These are phyloP conservation scores for Cynoglossus semilaevis DNA, from an alignment of 2,113 vertebrate genomes.

Conservation along the genomic window DNA sequence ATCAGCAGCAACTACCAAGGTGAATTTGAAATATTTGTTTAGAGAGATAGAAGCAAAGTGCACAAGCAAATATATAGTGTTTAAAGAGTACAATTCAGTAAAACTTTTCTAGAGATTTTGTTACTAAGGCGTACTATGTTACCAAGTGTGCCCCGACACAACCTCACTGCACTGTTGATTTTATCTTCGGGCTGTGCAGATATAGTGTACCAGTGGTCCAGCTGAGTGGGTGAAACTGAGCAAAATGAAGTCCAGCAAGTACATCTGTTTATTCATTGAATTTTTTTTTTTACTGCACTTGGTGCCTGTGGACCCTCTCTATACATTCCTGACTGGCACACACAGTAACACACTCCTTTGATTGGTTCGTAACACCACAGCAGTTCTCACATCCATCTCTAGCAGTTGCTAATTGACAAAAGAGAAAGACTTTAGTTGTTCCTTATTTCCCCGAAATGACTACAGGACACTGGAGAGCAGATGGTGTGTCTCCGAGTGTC, in stretches of 20 bases:
- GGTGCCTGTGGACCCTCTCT: conserved; percentile 14
- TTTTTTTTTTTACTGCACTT: conserved; percentile 4
- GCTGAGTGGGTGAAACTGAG: conserved; percentile 25
- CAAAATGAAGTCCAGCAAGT: conserved; percentile 29
- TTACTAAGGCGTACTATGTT: neutral
- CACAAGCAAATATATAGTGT: neutral
- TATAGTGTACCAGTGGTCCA: conserved; percentile 19
- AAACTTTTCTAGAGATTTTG: conserved; percentile 16
- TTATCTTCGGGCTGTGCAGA: conserved; percentile 37
- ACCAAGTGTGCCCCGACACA: conserved; percentile 1
- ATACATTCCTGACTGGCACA: conserved; percentile 22
- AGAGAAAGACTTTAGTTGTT: conserved; percentile 32
- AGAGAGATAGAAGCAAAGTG: neutral
- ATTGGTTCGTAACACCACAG: conserved; percentile 29
- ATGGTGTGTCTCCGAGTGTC: conserved; percentile 54
- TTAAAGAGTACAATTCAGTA: neutral
- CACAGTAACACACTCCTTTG: conserved; percentile 23
- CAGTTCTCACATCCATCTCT: conserved; percentile 38
- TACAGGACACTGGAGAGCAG: conserved; percentile 54
- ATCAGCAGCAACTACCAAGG: conserved; percentile 7
- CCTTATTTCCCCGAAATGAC: conserved; percentile 36
- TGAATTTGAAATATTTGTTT: conserved; percentile 11
- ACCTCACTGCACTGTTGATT: conserved; percentile 12
- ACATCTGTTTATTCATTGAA: conserved; percentile 28
- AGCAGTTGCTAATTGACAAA: conserved; percentile 52